phyloP scores from a whole-genome alignment of 2,113 vertebrate species.

The Myxocyprinus asiaticus region DNA sequence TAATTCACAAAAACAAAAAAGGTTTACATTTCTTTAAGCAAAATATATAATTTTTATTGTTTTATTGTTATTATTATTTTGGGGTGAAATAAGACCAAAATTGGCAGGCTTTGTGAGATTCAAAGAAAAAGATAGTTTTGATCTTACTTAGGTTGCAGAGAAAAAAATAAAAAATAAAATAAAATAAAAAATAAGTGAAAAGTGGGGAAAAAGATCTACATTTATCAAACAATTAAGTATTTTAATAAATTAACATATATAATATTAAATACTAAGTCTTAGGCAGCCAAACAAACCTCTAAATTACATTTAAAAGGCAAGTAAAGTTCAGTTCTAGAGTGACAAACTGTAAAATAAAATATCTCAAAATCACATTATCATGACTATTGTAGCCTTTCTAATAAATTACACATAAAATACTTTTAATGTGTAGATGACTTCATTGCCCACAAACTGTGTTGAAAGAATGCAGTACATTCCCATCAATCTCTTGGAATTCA shows the following conservation, averaged over 20 bases:
- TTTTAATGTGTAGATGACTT: slow-evolving; percentile 9
- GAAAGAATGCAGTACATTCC: slow-evolving; percentile 69
- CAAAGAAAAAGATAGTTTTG: too few species aligned
- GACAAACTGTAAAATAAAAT: slow-evolving; percentile 56
- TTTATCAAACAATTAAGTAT: slow-evolving; percentile 62
- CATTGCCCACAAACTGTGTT: slow-evolving; percentile 39
- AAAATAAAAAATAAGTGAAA: too few species aligned
- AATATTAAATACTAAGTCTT: slow-evolving; percentile 65
- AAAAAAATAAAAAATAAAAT: too few species aligned
- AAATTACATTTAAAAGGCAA: slow-evolving; percentile 63
- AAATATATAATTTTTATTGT: too few species aligned
- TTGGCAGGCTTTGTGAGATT: too few species aligned
- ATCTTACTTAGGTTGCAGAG: too few species aligned
- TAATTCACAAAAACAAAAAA: too few species aligned
- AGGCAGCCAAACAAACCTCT: slow-evolving; percentile 49
- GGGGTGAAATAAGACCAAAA: too few species aligned
- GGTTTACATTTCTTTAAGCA: too few species aligned
- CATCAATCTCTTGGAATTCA: slow-evolving; percentile 61
- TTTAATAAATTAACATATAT: slow-evolving; percentile 78
- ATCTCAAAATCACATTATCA: slow-evolving; percentile 68
- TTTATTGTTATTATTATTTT: too few species aligned
- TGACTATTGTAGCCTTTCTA: slow-evolving; percentile 58
- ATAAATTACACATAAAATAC: slow-evolving; percentile 60
- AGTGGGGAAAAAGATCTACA: background rate
- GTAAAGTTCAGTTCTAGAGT: slow-evolving; percentile 59